Base-by-base conservation (phyloP, 2,888 invertebrate species). In the Chesias legatella region DNA sequence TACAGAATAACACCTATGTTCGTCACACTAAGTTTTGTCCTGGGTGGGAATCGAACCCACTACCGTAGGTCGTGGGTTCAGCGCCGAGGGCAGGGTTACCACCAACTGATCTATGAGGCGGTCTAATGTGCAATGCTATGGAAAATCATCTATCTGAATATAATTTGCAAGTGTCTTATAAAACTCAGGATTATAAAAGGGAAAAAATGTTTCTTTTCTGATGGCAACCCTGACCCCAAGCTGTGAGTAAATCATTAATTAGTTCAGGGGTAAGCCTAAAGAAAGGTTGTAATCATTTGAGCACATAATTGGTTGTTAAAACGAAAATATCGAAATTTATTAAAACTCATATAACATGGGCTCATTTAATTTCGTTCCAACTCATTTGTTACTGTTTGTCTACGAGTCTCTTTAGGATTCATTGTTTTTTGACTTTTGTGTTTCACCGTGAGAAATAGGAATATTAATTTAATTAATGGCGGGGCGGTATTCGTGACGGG, bases 291-390 rank as follows among this genome's bases (percentile, higher is more conserved):
- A 74, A 79, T 74, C 69, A 75, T 77, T 75, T 70, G 65, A 63
- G 62, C 68, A 67, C 71, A 76, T 85, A 84, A 86, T 85, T 85
- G 83, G 84, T 77, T 83, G 77, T 79, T 79, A 79, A 69, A 83
- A 84, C 75, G 72, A 80, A 79, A 80, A 80, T 78, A 78, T 75
- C 67, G 52, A 73, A 70, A 72, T 73, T 44, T 73, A 70, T 66
- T 72, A 73, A 71, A 69, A 62, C 67, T 63, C 75, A 71, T 80
- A 78, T 75, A 74, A 77, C 74, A 39, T 25, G 73, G 66, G 62
- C 64, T 63, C 76, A 71, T 80, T 78, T 74, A 75, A 77, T 74
- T 80, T 78, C 60, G 71, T 63, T 59, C 60, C 57, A 60, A 58
- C 68, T 76, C 81, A 82, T 83, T 79, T 82, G 73, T 81, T 74